phyloP scores from a whole-genome alignment of 1,140 invertebrate species.

The Drosophila miranda region DNA sequence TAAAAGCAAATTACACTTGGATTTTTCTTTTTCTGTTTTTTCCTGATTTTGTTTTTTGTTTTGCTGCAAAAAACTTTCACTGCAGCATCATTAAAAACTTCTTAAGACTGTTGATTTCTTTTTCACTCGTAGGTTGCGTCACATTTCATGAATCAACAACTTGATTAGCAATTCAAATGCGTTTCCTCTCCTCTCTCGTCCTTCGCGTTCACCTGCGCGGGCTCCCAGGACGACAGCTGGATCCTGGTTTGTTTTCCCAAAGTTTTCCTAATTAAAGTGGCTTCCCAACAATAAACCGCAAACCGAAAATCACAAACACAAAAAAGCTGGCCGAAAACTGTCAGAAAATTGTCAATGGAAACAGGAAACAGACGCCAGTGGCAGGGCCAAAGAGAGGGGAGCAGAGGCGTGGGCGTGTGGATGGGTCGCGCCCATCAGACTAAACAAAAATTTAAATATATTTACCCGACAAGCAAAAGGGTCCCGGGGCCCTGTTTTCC shows the following conservation, averaged over 20 bases:
- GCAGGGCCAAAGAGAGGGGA: neutral
- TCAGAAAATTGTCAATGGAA: slow-evolving; percentile 47
- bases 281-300: slow-evolving; percentile 61
- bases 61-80: slow-evolving; percentile 37
- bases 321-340: slow-evolving; percentile 21
- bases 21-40: slow-evolving; percentile 12
- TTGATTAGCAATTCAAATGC: slow-evolving; percentile 76
- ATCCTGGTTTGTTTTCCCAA: slow-evolving; percentile 11
- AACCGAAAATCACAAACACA: slow-evolving; percentile 21
- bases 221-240: slow-evolving; percentile 59
- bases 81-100: slow-evolving; percentile 78
- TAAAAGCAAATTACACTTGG: slow-evolving; percentile 70
- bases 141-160: slow-evolving; percentile 64
- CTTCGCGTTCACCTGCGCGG: slow-evolving; percentile 43
- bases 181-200: neutral
- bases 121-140: slow-evolving; percentile 30
- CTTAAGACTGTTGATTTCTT: slow-evolving; percentile 41
- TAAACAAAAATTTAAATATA: slow-evolving; percentile 46
- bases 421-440: slow-evolving; percentile 20
- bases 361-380: slow-evolving; percentile 13
- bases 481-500: too few relatives aligned
- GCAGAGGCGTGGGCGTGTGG: neutral
- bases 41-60: too few relatives aligned
- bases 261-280: slow-evolving; percentile 69
- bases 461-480: slow-evolving; percentile 43